Evolutionary conservation across 2,113 vertebrate species (phyloP), one percentile per base, ranked within the genome.

Genomic region (Myotis lucifugus): DNA sequence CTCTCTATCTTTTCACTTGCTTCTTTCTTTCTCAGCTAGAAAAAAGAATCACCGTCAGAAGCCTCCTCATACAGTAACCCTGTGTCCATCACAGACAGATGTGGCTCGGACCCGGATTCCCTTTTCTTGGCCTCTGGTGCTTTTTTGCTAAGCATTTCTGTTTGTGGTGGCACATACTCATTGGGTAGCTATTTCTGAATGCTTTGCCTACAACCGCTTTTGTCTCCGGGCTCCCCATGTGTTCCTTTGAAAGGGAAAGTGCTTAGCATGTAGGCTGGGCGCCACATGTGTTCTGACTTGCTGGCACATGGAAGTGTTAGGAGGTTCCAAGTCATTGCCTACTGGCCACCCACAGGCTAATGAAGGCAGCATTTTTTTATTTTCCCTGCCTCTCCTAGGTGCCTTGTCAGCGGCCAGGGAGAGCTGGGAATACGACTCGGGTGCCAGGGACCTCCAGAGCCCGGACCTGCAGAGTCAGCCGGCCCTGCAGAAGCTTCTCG

Each of bases 371-470:
- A 8, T 93, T 88, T 96, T 91, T 95, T 92, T 84, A 10, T 88
- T 95, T n/a, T 85, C 19, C 32, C 52, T 92, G 21, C 0, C 27
- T 98, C 96, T 98, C 72, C 97, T 90, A 98, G 98, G 98, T 97
- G 97, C 98, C 85, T 90, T 98, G 64, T 98, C 98, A 91, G 98
- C 97, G 73, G 98, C 98, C 97, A 98, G 97, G 76, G 99, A 99
- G 87, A 99, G 98, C 93, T 99, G 99, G 99, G 98, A 99, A 52
- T 98, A 98, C 64, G 98, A 99, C 97, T 99, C 98, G 21, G 98
- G 98, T 78, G 98, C 96, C 14, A 98, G 98, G 96, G 98, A 99
- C 84, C 98, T 99, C 92, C 98, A 98, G 92, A 99, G 98, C 95
- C 98, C 98, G 0, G 98, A 98, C n/a, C 85, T 98, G 19, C 98